Evolutionary conservation across 2,888 invertebrate genomes (phyloP).

Genomic region (Dynastes tityus): DNA sequence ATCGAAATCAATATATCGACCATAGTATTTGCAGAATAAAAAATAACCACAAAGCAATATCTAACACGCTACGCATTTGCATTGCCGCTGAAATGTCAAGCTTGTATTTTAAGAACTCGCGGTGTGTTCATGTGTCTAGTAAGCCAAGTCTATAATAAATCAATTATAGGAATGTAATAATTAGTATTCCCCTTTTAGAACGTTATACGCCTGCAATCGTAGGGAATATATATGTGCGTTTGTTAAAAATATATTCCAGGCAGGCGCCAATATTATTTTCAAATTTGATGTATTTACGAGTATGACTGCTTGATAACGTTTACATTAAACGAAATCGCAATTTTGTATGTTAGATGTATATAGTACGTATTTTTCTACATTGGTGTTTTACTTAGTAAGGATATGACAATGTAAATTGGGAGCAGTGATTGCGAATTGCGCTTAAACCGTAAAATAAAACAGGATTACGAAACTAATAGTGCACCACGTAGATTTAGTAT

Average conservation of each 20-base stretch:
- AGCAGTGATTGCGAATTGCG: too few relatives aligned
- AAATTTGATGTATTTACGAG: not conserved
- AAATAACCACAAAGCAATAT: not conserved
- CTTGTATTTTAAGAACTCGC: conserved; percentile 6
- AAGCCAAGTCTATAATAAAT: conserved; percentile 27
- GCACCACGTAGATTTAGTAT: too few relatives aligned
- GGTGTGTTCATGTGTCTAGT: not conserved
- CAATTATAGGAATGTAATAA: conserved; percentile 32
- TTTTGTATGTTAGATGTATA: not conserved
- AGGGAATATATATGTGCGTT: not conserved
- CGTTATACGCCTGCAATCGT: conserved; percentile 17
- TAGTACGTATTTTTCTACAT: too few relatives aligned
- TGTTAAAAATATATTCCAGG: conserved; percentile 26
- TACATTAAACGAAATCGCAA: not conserved
- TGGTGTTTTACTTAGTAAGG: too few relatives aligned
- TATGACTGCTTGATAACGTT: not conserved
- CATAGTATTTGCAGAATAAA: not conserved
- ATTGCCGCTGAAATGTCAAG: conserved; percentile 3
- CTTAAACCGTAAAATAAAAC: too few relatives aligned
- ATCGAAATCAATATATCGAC: not conserved
- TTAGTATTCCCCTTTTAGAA: conserved; percentile 31
- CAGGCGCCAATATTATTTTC: conserved; percentile 41
- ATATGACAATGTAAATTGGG: too few relatives aligned
- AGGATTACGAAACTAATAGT: too few relatives aligned
- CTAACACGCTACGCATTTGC: not conserved